These are phyloP conservation scores for Tetragnatha versicolor DNA, from an alignment of 1,140 invertebrate genomes.

Conservation along the genomic window DNA sequence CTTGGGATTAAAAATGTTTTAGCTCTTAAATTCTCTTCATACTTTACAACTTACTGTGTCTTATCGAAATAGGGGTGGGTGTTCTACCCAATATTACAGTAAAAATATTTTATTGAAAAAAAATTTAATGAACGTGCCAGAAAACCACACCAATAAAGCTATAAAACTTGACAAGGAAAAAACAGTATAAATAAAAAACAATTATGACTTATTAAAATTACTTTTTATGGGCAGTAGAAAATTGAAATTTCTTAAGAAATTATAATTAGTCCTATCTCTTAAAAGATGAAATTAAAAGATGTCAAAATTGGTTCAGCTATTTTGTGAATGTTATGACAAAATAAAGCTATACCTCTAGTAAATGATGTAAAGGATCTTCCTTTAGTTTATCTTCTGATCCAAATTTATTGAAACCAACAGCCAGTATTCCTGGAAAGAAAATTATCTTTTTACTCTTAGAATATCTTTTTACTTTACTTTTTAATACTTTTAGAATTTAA, in stretches of 20 bases:
- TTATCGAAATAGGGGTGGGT: too few relatives aligned
- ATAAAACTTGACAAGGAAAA: not conserved
- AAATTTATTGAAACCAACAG: conserved; percentile 63
- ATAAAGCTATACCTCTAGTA: conserved; percentile 61
- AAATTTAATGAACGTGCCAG: too few relatives aligned
- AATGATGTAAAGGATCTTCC: conserved; percentile 63
- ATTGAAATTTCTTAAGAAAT: not conserved
- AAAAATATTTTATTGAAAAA: too few relatives aligned
- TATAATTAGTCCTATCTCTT: not conserved
- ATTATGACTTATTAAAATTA: not conserved
- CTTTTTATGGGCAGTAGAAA: not conserved
- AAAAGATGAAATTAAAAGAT: not conserved
- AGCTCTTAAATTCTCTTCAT: too few relatives aligned
- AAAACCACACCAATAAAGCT: not conserved
- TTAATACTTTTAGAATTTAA: too few relatives aligned
- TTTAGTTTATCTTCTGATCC: conserved; percentile 62
- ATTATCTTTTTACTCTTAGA: not conserved
- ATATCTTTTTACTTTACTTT: too few relatives aligned
- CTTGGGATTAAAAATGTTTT: too few relatives aligned
- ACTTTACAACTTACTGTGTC: too few relatives aligned
- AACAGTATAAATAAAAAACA: not conserved
- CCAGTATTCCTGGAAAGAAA: conserved; percentile 62
- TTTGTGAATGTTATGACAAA: too few relatives aligned
- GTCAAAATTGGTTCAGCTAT: too few relatives aligned
- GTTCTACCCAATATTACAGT: too few relatives aligned